Percentiles rank a stretch among this genome's conserved stretches.
These are phyloP conservation scores for Bucco capensis DNA, from an alignment of 2,113 vertebrate species.

Conservation along the genomic window DNA sequence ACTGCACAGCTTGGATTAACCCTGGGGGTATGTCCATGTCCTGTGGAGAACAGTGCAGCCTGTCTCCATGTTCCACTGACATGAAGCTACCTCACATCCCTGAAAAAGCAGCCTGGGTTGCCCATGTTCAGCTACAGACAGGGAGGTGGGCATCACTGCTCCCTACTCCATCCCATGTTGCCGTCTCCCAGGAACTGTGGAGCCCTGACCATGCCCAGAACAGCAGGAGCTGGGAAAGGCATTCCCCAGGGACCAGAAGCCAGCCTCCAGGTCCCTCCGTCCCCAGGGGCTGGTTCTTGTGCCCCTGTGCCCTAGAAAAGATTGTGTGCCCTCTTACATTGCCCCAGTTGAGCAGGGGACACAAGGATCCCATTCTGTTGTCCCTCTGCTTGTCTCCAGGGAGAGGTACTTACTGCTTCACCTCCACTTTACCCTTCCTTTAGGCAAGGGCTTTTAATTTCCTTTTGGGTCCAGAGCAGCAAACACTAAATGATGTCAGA, in stretches of 20 bases:
- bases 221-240: not conserved
- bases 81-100: not conserved
- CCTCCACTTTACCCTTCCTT: not conserved
- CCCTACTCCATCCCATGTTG: not conserved
- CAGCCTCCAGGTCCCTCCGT: not conserved
- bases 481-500: not conserved
- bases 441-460: slow-evolving; percentile 23
- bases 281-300: not conserved
- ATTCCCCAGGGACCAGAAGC: not conserved
- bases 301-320: not conserved
- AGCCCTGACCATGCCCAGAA: rapidly evolving
- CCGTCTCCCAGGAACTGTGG: not conserved
- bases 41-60: rapidly evolving
- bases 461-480: slow-evolving; percentile 4
- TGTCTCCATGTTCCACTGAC: not conserved
- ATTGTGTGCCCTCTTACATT: not conserved
- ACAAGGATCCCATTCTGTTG: not conserved
- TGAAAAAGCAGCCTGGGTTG: not conserved
- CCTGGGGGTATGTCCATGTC: rapidly evolving
- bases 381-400: not conserved
- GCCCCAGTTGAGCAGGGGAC: not conserved
- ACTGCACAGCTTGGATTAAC: not conserved
- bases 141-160: not conserved
- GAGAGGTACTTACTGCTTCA: not conserved
- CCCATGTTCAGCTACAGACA: not conserved